These are phyloP conservation scores for Euura lappo DNA, from an alignment of 1,140 invertebrate genomes.

Conservation along the genomic window DNA sequence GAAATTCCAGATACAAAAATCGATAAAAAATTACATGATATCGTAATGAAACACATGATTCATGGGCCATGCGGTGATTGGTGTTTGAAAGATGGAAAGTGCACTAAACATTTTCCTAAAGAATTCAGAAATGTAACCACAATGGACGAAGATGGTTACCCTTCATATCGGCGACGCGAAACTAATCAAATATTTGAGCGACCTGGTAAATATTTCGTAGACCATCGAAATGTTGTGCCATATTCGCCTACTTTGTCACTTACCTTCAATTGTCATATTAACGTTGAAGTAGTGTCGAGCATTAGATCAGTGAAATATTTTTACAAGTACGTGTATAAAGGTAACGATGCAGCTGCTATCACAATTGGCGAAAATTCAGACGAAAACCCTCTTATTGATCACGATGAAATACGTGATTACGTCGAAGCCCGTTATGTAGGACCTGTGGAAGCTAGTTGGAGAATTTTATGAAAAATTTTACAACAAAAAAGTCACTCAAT, in stretches of 20 bases:
- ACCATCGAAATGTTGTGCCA: conserved; percentile 10
- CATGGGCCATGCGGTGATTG: conserved; percentile 25
- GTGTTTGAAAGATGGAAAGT: conserved; percentile 24
- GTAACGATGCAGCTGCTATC: conserved; percentile 19
- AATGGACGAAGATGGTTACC: conserved; percentile 28
- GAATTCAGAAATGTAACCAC: conserved; percentile 21
- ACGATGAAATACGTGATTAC: conserved; percentile 10
- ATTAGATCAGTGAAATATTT: conserved; percentile 27
- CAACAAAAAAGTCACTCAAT: conserved; percentile 25
- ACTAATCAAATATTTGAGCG: neutral
- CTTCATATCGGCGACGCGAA: conserved; percentile 20
- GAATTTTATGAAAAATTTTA: conserved; percentile 17
- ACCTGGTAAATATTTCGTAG: neutral
- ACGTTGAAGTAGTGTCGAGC: conserved; percentile 20
- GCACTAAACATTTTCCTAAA: conserved; percentile 27
- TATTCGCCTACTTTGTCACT: conserved; percentile 19
- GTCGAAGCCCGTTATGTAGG: conserved; percentile 1
- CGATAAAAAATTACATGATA: conserved; percentile 13
- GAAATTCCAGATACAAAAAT: conserved; percentile 22
- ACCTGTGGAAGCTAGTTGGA: conserved; percentile 22
- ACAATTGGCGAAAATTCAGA: conserved; percentile 12
- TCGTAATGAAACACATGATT: conserved; percentile 31
- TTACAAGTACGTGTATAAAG: conserved; percentile 26
- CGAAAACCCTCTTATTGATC: neutral
- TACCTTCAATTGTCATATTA: conserved; percentile 23